These are phyloP conservation scores for Campopleginae sp. DNA, from an alignment of 2,888 invertebrate species.

Conservation along the genomic window DNA sequence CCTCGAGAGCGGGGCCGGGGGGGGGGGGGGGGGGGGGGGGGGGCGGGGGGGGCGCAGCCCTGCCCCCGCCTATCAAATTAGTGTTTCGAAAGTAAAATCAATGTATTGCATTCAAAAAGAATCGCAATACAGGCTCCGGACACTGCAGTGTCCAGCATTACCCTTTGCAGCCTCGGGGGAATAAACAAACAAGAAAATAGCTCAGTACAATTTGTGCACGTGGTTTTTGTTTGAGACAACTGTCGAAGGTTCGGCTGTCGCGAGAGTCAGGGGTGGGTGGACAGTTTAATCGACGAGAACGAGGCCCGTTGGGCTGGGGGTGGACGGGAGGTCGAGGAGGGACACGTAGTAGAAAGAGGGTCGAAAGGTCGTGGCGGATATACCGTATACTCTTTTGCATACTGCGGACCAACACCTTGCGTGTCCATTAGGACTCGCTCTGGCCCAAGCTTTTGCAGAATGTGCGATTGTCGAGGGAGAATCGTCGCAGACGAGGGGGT, in stretches of 20 bases:
- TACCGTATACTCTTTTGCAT: constrained; percentile 78
- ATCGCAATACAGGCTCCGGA: not conserved
- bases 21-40: no score
- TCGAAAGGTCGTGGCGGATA: constrained; percentile 54
- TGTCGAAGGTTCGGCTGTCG: not conserved
- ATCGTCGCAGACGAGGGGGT: constrained; percentile 57
- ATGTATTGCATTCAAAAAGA: no score
- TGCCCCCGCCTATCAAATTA: no score
- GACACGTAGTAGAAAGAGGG: constrained; percentile 17
- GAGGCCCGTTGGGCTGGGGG: constrained; percentile 9
- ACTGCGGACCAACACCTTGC: constrained; percentile 80
- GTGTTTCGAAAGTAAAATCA: no score
- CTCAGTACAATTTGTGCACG: constrained; percentile 13
- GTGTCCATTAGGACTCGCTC: constrained; percentile 79
- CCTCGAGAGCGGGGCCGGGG: constrained; percentile 9
- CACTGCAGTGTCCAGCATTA: constrained; percentile 3
- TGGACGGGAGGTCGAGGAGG: constrained; percentile 11
- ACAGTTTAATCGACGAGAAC: constrained; percentile 58
- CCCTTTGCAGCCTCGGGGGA: not conserved
- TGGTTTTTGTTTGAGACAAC: constrained; percentile 35
- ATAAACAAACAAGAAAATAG: constrained; percentile 48
- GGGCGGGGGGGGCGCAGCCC: no score
- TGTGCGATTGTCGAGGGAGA: constrained; percentile 36
- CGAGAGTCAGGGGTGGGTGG: not conserved
- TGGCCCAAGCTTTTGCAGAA: constrained; percentile 69